Percentiles rank a stretch among this genome's conserved stretches.
These are phyloP conservation scores for Platerodrilus igneus DNA, from an alignment of 2,888 invertebrate species.

Conservation along the genomic window DNA sequence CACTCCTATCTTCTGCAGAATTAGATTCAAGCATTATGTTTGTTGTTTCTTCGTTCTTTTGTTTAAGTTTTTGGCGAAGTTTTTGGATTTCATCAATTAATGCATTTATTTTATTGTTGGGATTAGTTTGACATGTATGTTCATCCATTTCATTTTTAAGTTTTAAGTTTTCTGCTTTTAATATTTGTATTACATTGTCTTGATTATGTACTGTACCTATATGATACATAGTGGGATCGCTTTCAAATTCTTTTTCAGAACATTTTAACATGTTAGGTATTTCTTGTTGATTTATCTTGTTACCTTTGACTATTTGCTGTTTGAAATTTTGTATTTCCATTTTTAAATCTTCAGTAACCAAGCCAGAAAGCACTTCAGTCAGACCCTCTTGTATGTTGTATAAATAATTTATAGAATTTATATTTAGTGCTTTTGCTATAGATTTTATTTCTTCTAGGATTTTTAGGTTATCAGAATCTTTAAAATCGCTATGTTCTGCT, in stretches of 20 bases:
- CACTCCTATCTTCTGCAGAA: neutral
- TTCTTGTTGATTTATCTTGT: neutral
- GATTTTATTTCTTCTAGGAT: constrained; percentile 5
- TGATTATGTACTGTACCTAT: neutral
- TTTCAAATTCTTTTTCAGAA: too few species aligned
- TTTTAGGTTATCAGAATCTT: constrained; percentile 16
- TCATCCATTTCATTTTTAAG: constrained; percentile 3
- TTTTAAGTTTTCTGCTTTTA: constrained; percentile 9
- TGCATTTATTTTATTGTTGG: neutral
- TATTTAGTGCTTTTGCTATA: neutral
- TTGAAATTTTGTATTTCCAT: constrained; percentile 4
- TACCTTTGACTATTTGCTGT: neutral
- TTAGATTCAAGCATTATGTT: neutral
- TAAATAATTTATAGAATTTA: too few species aligned
- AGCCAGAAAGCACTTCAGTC: too few species aligned
- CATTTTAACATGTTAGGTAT: too few species aligned
- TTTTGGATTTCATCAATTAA: neutral
- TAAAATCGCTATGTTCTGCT: neutral
- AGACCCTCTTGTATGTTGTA: too few species aligned
- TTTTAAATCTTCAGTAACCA: neutral
- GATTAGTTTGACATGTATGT: neutral
- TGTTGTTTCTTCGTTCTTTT: neutral
- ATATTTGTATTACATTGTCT: neutral
- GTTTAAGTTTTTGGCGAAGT: constrained; percentile 1
- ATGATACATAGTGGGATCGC: too few species aligned